Conservation (phyloP, 2,113 vertebrate genomes). For the Scopus umbretta region DNA sequence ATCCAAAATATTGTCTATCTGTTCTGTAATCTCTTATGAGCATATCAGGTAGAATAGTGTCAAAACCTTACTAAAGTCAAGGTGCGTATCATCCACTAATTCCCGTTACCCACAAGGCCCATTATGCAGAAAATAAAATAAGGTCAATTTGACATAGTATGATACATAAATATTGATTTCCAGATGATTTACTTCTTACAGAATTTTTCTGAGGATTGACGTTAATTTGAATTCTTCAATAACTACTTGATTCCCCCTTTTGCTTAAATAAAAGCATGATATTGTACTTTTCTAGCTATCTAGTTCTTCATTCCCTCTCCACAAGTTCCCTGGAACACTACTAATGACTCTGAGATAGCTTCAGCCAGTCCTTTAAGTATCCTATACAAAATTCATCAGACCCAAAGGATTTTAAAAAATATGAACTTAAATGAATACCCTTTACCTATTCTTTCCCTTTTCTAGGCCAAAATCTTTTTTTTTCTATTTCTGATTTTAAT, state of each 20-base stretch:
- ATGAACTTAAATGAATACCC: background rate
- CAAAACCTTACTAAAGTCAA: constrained; percentile 1
- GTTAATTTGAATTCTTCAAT: background rate
- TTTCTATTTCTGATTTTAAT: background rate
- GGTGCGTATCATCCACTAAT: background rate
- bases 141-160: background rate
- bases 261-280: background rate
- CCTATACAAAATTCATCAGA: constrained; percentile 2
- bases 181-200: constrained; percentile 6
- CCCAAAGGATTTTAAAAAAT: background rate
- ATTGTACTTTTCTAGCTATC: background rate
- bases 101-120: background rate
- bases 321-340: background rate
- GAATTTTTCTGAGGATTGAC: background rate
- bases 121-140: constrained; percentile 22
- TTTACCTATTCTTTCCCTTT: background rate
- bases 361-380: background rate
- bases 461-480: background rate
- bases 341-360: background rate
- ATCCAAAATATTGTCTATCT: background rate
- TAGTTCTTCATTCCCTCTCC: background rate
- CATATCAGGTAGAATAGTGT: background rate
- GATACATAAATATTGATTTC: constrained; percentile 46
- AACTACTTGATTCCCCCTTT: background rate
- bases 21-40: background rate